Evolutionary conservation across 2,888 invertebrate species (phyloP).

Genomic region (Drosophila pegasa): DNA sequence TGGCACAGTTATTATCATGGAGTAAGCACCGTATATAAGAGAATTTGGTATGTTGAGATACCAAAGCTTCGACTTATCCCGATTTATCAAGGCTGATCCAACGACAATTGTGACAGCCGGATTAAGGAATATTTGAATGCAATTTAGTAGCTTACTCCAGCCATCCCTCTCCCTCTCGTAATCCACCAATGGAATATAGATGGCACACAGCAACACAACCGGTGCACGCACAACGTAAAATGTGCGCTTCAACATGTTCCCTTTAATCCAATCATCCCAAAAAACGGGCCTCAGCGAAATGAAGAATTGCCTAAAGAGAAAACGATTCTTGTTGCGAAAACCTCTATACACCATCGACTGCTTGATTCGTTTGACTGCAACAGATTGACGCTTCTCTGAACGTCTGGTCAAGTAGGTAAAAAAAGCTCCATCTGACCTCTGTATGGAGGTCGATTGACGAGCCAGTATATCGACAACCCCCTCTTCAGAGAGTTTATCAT

Average conservation of each 20-base stretch:
- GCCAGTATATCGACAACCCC: slow-evolving; percentile 24
- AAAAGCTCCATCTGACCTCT: neutral
- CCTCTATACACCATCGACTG: neutral
- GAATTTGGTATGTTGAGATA: slow-evolving; percentile 2
- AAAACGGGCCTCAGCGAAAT: neutral
- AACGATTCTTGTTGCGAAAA: slow-evolving; percentile 10
- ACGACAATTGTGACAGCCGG: slow-evolving; percentile 42
- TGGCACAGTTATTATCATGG: slow-evolving; percentile 36
- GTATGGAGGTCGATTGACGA: neutral
- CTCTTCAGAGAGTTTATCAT: slow-evolving; percentile 8
- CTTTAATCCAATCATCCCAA: neutral
- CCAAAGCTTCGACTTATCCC: slow-evolving; percentile 20
- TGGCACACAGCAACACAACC: slow-evolving; percentile 27
- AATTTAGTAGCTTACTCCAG: slow-evolving; percentile 76
- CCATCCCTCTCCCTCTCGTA: slow-evolving; percentile 65
- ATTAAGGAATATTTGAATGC: slow-evolving; percentile 53
- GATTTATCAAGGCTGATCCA: slow-evolving; percentile 30
- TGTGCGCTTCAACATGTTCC: slow-evolving; percentile 15
- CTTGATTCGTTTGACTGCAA: neutral
- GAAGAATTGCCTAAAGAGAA: neutral
- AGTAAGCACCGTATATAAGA: neutral
- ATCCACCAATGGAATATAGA: slow-evolving; percentile 65
- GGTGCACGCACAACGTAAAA: slow-evolving; percentile 48
- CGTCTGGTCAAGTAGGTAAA: slow-evolving; percentile 20
- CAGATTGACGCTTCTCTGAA: neutral